A percentile compares a stretch with the other conserved stretches of the same genome.
phyloP scores from a whole-genome alignment of 2,113 vertebrate species.

The Pongo pygmaeus region DNA sequence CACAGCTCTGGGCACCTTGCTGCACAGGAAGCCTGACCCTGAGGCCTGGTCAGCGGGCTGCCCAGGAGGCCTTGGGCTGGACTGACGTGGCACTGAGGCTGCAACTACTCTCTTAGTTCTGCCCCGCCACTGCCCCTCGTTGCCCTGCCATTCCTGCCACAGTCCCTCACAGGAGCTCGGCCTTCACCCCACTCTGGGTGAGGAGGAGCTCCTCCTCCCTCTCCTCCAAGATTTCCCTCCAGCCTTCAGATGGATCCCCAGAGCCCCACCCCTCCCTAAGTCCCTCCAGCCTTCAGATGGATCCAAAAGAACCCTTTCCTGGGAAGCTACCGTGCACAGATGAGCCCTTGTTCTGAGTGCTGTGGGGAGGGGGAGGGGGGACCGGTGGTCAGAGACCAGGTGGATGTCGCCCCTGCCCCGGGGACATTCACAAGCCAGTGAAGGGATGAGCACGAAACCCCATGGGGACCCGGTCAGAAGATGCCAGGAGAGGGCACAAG shows the following conservation, averaged over 20 bases:
- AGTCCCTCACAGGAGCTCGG: neutral
- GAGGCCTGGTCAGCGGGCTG: neutral
- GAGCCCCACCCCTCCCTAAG: neutral
- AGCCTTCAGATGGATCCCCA: neutral
- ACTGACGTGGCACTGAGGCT: accelerated
- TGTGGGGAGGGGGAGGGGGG: neutral
- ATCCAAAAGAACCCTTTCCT: neutral
- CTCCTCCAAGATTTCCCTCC: neutral
- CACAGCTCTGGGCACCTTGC: neutral
- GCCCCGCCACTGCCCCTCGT: accelerated
- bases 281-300: neutral
- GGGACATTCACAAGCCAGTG: neutral
- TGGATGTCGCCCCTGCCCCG: too few relatives aligned
- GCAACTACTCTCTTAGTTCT: neutral
- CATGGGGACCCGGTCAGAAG: neutral
- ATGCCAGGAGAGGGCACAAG: neutral
- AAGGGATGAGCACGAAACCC: neutral
- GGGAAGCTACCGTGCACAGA: neutral
- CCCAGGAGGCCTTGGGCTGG: neutral
- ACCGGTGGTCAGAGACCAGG: too few relatives aligned
- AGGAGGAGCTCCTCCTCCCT: neutral
- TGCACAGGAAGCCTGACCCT: neutral
- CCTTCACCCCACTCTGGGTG: neutral
- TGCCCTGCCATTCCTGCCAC: neutral
- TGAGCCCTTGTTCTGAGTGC: neutral